Evolutionary conservation across 2,797 vertebrate species (phyloP).

Genomic region (Adrianichthys oophorus): DNA sequence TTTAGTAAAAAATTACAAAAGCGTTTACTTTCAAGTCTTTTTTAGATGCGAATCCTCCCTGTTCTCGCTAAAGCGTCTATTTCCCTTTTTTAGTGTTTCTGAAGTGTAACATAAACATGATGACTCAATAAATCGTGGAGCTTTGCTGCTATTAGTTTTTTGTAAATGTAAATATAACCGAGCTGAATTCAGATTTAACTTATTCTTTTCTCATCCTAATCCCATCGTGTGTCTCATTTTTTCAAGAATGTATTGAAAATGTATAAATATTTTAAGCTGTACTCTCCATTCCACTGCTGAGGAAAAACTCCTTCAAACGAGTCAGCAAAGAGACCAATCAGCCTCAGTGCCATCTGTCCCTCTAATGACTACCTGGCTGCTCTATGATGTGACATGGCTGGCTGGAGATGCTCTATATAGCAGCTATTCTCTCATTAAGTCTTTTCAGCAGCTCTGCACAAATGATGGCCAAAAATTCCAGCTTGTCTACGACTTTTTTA

Average conservation of each 20-base stretch:
- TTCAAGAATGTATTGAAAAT: constrained; percentile 7
- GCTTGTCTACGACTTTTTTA: too few relatives aligned
- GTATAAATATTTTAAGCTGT: neutral
- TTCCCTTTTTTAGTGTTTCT: too few relatives aligned
- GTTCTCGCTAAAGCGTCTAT: constrained; percentile 13
- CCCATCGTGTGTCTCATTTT: constrained; percentile 4
- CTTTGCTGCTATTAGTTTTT: too few relatives aligned
- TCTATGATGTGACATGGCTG: constrained; percentile 61
- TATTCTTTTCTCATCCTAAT: constrained; percentile 24
- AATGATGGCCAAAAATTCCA: too few relatives aligned
- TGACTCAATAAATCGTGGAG: too few relatives aligned
- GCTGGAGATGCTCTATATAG: constrained; percentile 54
- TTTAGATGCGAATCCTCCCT: constrained; percentile 23
- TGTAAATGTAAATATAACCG: too few relatives aligned
- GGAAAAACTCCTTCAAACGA: constrained; percentile 66
- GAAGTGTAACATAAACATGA: too few relatives aligned
- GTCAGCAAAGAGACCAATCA: constrained; percentile 69
- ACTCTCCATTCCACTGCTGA: constrained; percentile 33
- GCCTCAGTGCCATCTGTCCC: constrained; percentile 72
- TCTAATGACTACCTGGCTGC: constrained; percentile 76
- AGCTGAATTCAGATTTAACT: constrained; percentile 13
- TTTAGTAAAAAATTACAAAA: too few relatives aligned
- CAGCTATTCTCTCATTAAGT: constrained; percentile 57
- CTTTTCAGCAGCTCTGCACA: constrained; percentile 32
- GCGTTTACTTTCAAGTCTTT: too few relatives aligned